Conservation (phyloP, 1,140 invertebrate species). For the Episyrphus balteatus region DNA sequence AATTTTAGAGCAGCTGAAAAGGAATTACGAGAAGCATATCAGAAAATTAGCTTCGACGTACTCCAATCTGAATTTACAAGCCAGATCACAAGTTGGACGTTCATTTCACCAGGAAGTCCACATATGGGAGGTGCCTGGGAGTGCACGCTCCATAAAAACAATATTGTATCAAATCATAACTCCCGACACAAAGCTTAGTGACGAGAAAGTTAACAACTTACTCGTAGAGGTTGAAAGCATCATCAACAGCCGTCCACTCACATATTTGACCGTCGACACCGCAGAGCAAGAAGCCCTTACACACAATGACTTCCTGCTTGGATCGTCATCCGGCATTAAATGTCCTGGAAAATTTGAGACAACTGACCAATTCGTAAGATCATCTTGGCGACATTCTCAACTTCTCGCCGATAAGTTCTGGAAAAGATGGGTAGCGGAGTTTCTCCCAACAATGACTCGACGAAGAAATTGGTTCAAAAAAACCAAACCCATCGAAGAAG, state of each 20-base stretch:
- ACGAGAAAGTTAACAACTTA: constrained; percentile 7
- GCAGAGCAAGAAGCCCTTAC: constrained; percentile 2
- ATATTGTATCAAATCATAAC: not conserved
- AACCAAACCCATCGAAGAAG: not conserved
- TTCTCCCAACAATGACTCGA: not conserved
- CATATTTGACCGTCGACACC: constrained; percentile 1
- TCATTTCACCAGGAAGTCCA: constrained; percentile 6
- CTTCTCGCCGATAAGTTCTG: not conserved
- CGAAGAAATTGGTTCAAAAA: not conserved
- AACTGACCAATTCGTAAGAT: not conserved
- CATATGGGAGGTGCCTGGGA: constrained; percentile 16
- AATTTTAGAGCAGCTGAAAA: not conserved
- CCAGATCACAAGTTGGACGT: constrained; percentile 8
- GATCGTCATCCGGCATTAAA: not conserved
- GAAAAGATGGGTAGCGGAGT: not conserved
- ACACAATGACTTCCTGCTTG: constrained; percentile 6
- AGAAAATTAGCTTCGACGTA: not conserved
- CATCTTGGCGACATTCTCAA: not conserved
- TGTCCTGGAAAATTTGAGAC: not conserved
- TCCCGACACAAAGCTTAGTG: not conserved
- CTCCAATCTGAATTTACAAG: not conserved
- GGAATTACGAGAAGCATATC: not conserved
- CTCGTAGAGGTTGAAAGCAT: constrained; percentile 4
- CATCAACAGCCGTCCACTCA: constrained; percentile 12
- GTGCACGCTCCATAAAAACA: constrained; percentile 8